Base-by-base conservation (phyloP, 2,113 vertebrate genomes). In the Oncorhynchus keta region DNA sequence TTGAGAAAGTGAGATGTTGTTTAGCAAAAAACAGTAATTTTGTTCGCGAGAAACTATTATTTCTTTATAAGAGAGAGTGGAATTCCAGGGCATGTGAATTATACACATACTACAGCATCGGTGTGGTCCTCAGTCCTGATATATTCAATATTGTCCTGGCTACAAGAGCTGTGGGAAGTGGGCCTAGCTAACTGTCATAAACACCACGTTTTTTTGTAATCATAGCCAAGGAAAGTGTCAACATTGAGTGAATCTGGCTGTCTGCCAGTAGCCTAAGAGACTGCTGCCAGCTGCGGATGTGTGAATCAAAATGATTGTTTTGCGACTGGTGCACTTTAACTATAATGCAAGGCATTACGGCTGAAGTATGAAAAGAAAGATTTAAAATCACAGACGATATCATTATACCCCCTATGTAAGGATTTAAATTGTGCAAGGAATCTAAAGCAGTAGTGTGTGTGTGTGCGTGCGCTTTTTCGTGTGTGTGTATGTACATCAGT, bases 1-100 rank as follows among this genome's bases (percentile, higher is more conserved):
- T 79, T 61, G 9, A 72, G 72, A 74, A 85, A 75, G 68, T 81
- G 14, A 73, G 76, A 83, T 81, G 16, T 18, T 85, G 86, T 89
- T 91, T 85, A 78, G 77, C 69, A 73, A 77, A 80, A 90, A 91
- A 89, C 83, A 89, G 75, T 74, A 77, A 81, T 88, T 82, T 90
- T 78, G 55, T 66, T 75, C n/a, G 22, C 85, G 69, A 45, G 2
- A 18, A 76, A 79, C 81, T 66, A 84, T 85, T 79, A 78, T 68
- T 78, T 80, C 70, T 79, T 77, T 79, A 55, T 49, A 57, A 77
- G 57, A 62, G 18, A 75, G 68, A 48, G 69, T 71, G 30, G 77
- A 84, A 87, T 85, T 86, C 81, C 81, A 79, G 65, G 35, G 20
- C 39, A 24, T 30, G 73, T 83, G 79, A 86, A 77, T 88, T 74